Percentiles rank a stretch among this genome's conserved stretches.
Evolutionary conservation across 2,888 invertebrate species (phyloP).

Genomic region (Oxyteleia sp.): DNA sequence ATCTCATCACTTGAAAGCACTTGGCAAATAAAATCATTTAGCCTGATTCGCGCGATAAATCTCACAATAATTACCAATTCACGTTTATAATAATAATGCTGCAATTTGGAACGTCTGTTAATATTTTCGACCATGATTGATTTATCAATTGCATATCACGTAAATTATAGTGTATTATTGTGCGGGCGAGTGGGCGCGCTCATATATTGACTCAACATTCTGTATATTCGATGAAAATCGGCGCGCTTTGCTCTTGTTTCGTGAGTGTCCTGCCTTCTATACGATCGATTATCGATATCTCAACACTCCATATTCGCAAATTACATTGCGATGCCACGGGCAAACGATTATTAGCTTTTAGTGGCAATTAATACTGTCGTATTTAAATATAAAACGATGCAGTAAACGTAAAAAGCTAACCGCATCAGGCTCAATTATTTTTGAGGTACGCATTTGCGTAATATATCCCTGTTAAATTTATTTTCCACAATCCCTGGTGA

Average conservation of each 20-base stretch:
- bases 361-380: slow-evolving; percentile 73
- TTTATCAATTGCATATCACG: slow-evolving; percentile 66
- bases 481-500: no score
- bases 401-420: slow-evolving; percentile 53
- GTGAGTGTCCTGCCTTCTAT: slow-evolving; percentile 63
- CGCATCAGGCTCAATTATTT: slow-evolving; percentile 21
- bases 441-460: no score
- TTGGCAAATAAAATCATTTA: slow-evolving; percentile 34
- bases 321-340: slow-evolving; percentile 70
- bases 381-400: slow-evolving; percentile 52
- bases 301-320: slow-evolving; percentile 71
- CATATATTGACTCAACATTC: slow-evolving; percentile 56
- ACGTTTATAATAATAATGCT: slow-evolving; percentile 55
- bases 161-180: slow-evolving; percentile 72
- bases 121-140: slow-evolving; percentile 65
- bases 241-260: slow-evolving; percentile 70
- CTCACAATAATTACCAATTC: slow-evolving; percentile 49
- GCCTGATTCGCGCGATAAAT: slow-evolving; percentile 16
- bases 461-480: no score
- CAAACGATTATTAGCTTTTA: slow-evolving; percentile 75
- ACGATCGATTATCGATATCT: slow-evolving; percentile 71
- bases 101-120: slow-evolving; percentile 61
- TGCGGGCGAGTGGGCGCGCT: slow-evolving; percentile 40
- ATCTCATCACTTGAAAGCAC: slow-evolving; percentile 41
- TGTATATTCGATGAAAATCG: slow-evolving; percentile 63